Base-by-base conservation (phyloP, 2,888 invertebrate genomes). In the Aporophyla lueneburgensis region DNA sequence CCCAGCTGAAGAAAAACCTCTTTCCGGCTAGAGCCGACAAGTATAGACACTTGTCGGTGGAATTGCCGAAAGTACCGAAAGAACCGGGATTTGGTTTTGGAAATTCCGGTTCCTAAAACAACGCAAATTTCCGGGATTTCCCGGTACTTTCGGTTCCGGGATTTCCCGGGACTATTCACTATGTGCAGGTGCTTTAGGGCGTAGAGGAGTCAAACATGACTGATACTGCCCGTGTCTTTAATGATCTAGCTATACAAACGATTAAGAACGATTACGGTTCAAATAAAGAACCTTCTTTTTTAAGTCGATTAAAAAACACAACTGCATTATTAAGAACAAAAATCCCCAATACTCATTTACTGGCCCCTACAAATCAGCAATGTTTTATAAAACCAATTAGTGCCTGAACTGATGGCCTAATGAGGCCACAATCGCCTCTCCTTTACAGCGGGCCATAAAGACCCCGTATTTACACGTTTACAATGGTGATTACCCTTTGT, bases 401-500 rank as follows among this genome's bases (percentile, higher is more conserved):
- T 79, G 61, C 73, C 66, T 76, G 76, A 83, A 81, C 78, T 84
- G 84, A 77, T 81, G 86, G 81, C 54, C 82, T 87, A 87, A 87
- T 88, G 80, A 88, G 74, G 53, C 72, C 56, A 77, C 79, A 82
- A 82, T 72, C 79, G 78, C 73, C 49, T 73, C 71, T 70, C 68
- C 76, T 88, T 86, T 87, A 86, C 75, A 75, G 27, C 68, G 2
- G 53, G 84, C 69, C 83, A 67, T 89, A 88, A 88, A 88, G 72
- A 59, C 65, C 73, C 87, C 88, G 82, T 84, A 83, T 88, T 86
- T 88, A 94, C 93, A 93, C 91, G 75, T 94, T 94, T 93, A 94
- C 90, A 92, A 93, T 91, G 78, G 89, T 88, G 85, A 87, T 88
- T 85, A 86, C 58, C 78, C 86, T 94, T 94, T 94, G 93, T 92